Base-by-base conservation (phyloP, 2,113 vertebrate species). In the Stictonetta naevosa region DNA sequence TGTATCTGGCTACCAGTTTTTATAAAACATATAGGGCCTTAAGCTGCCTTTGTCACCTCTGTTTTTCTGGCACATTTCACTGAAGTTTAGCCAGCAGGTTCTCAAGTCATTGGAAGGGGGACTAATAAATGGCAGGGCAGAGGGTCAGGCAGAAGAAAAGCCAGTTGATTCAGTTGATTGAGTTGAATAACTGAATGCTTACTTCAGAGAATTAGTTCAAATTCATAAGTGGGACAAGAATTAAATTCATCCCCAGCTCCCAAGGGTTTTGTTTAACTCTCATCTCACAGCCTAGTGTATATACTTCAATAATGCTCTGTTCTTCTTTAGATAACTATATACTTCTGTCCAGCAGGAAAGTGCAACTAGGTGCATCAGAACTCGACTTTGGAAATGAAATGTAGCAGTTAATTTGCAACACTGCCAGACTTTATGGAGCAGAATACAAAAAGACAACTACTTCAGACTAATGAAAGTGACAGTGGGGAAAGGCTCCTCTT, bases 391-490 rank as follows among this genome's bases (percentile, higher is more conserved):
- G 87, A 91, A 92, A 90, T 84, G 18, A 90, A 94, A 88, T 33
- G 90, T 90, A 96, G 90, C 93, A 95, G 93, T 82, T 94, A 86
- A 94, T 96, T 94, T 93, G 69, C 74, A 93, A 46, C 69, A 84
- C 83, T 79, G 79, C 72, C 85, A 94, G 62, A 40, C 58, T 90
- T 90, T 88, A 16, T 83, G 73, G n/a, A 59, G 55, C 53, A 79
- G 85, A 71, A 86, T 69, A 23, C 44, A 91, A 92, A 83, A 90
- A 76, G 88, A 74, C 94, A 90, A 76, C 82, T 82, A 2, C 73
- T 95, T 85, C 88, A 82, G 74, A 55, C n/a, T 94, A 94, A 95
- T 90, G 93, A 88, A 96, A 95, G 81, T 93, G 96, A 93, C 93
- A 95, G 92, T 68, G 88, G 66, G 55, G 80, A 94, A 87, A 92